Conservation (phyloP, 2,113 vertebrate genomes). For the Brachyistius frenatus region DNA sequence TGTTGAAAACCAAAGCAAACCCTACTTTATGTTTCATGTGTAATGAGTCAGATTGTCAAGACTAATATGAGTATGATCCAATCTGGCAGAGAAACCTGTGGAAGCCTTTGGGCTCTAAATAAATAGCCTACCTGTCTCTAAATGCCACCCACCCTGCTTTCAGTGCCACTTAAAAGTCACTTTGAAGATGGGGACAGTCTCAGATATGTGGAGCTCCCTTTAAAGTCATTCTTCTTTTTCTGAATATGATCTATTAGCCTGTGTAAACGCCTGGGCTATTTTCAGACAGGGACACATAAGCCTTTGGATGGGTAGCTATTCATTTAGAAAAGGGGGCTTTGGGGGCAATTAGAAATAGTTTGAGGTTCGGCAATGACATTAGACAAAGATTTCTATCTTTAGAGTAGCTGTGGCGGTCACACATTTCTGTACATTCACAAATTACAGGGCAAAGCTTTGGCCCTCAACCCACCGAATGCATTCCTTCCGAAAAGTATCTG, state of each 20-base stretch:
- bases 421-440: slow-evolving; percentile 87
- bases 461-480: slow-evolving; percentile 84
- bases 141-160: slow-evolving; percentile 73
- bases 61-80: slow-evolving; percentile 61
- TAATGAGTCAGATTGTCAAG: slow-evolving; percentile 64
- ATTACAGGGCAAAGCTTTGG: slow-evolving; percentile 84
- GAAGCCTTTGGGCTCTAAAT: slow-evolving; percentile 71
- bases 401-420: slow-evolving; percentile 80
- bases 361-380: slow-evolving; percentile 83
- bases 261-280: slow-evolving; percentile 77
- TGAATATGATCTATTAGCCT: slow-evolving; percentile 75
- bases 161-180: slow-evolving; percentile 71
- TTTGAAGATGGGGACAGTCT: slow-evolving; percentile 70
- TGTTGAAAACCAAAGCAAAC: slow-evolving; percentile 35
- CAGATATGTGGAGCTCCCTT: slow-evolving; percentile 51
- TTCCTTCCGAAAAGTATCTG: slow-evolving; percentile 87
- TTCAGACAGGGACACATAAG: slow-evolving; percentile 77
- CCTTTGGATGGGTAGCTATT: slow-evolving; percentile 78
- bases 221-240: slow-evolving; percentile 51
- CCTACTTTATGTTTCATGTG: slow-evolving; percentile 14
- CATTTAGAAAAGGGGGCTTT: slow-evolving; percentile 80
- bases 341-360: slow-evolving; percentile 83
- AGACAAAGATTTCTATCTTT: slow-evolving; percentile 86
- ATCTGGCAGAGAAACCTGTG: slow-evolving; percentile 49
- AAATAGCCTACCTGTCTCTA: slow-evolving; percentile 60